Evolutionary conservation across 2,113 vertebrate species (phyloP).

Genomic region (Scortum barcoo): DNA sequence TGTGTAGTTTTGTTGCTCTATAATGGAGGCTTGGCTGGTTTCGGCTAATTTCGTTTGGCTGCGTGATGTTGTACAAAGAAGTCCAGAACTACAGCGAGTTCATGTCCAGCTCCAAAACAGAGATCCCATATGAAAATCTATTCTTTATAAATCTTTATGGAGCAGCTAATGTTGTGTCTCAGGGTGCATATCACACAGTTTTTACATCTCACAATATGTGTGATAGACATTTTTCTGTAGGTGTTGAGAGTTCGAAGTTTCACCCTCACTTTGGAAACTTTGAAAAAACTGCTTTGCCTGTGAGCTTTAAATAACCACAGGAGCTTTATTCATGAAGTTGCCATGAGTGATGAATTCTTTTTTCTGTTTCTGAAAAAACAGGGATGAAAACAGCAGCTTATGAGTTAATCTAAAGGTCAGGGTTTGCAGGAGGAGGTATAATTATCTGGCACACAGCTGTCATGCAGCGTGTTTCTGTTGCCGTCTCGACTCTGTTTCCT

Average conservation of each 20-base stretch:
- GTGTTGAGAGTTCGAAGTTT: not conserved
- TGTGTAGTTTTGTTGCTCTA: not conserved
- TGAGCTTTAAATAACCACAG: not conserved
- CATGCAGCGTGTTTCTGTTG: conserved; percentile 15
- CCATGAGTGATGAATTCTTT: not conserved
- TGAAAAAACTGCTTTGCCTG: not conserved
- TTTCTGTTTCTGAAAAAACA: not conserved
- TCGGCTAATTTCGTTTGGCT: too few species aligned
- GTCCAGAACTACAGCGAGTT: not conserved
- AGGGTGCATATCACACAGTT: not conserved
- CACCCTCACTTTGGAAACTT: not conserved
- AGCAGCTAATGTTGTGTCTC: too few species aligned
- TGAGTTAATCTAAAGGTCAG: not conserved
- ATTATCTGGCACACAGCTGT: conserved; percentile 1
- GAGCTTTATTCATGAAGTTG: not conserved
- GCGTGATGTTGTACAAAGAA: not conserved
- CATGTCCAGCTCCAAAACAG: not conserved
- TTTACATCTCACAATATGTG: not conserved
- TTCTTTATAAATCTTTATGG: too few species aligned
- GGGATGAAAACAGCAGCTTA: not conserved
- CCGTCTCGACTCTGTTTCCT: conserved; percentile 28
- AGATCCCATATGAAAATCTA: not conserved
- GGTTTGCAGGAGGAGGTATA: not conserved
- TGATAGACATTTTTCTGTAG: not conserved
- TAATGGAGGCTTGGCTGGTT: not conserved